Base-by-base conservation (phyloP, 2,888 invertebrate species). In the Onchidella celtica region DNA sequence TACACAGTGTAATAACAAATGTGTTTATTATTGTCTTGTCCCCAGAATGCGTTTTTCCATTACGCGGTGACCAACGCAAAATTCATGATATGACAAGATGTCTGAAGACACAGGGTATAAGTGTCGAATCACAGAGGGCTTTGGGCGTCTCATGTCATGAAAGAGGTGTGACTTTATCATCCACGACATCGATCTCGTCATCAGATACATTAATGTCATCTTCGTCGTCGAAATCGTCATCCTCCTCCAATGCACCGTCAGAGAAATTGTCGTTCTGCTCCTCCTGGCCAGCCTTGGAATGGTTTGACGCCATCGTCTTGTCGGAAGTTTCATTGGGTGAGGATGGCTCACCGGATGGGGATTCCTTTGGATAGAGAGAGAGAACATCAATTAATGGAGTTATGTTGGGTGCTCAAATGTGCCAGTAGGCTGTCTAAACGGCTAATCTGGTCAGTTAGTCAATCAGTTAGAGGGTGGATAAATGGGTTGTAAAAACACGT, bases 151-250 rank as follows among this genome's bases (percentile, higher is more conserved):
- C 29, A 72, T 0, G 21, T 74, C 74, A 61, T 14, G 63, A 40
- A 11, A 74, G 47, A 2, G 36, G 21, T 27, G 36, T 11, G 11
- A 36, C 21, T 74, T 63, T 74, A 24, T 74, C 74, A 34, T 74
- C 74, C 0, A 61, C 76, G 21, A 76, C 76, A 21, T 76, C 76
- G 32, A 76, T 65, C 47, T 76, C 76, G 34, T 76, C 65, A 27
- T 76, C 76, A 9, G 76, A 76, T 29, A 65, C 76, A 27, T 76
- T 66, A 55, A 65, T 55, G 29, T 65, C 63, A n/a, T 65, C 76
- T 1, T 76, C 76, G 17, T 75, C 61, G 6, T 76, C 77, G 34
- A 47, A 66, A 29, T 77, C 77, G 3, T 79, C 79, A 24, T 79
- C 72, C 14, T 79, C 79, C 40, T 70, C 79, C 17, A 27, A 34